Evolutionary conservation across 1,140 invertebrate genomes (phyloP), one percentile per base, ranked within the genome.

Genomic region (Papilio polyxenes): DNA sequence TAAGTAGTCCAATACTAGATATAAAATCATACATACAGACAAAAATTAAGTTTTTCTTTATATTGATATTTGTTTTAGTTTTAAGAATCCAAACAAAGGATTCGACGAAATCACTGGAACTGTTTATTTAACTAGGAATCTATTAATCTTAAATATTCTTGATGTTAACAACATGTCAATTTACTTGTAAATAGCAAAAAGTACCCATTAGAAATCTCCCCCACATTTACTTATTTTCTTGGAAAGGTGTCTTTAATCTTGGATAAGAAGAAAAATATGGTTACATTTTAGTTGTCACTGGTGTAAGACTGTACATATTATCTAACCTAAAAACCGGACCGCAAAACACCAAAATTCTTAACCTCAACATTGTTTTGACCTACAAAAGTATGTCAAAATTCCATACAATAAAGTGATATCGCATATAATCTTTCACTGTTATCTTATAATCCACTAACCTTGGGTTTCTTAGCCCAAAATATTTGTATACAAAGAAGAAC

Each of bases 21-120:
- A 17, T 17, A 53, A 53, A 20, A 20, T 59, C n/a, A n/a, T 7
- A 7, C 56, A 59, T 23, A 65, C 11, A 6, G 17, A 40, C 4
- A 40, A 37, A 31, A 72, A 72, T 72, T 31, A 37, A 72, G 65
- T 72, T 72, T 65, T 72, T 72, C 31, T 56, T 72, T 72, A 37
- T 11, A 4, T 72, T 31, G 62, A 72, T 72, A 37, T 69, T 37
- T 69, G 37, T 13, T 72, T 72, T 72, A 37, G 11, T 72, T 72
- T 37, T 72, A 40, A 23, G 65, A 72, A 37, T 72, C 65, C 31
- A 20, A 72, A 72, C 65, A 40, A 72, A 72, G 65, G 65, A 69
- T 69, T 69, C 31, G 65, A 65, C 13, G 10, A 23, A 72, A 37
- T 72, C 31, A 72, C 11, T 72, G 3, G 65, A 72, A 72, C 11